Base-by-base conservation (phyloP, 2,113 vertebrate species). In the Opisthocomus hoazin region DNA sequence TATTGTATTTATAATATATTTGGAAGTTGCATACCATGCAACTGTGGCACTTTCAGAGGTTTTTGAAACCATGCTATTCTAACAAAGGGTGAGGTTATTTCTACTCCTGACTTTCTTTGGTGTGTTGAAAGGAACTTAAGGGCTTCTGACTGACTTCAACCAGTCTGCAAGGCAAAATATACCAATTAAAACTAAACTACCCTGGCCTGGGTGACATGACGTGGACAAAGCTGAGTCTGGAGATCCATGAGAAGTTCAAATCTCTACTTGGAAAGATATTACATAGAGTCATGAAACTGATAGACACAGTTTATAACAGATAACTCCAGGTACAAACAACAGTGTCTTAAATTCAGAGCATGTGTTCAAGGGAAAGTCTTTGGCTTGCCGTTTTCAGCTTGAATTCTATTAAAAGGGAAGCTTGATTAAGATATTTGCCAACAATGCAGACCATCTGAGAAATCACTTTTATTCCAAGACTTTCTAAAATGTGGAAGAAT, bases 1-100 rank as follows among this genome's bases (percentile, higher is more conserved):
- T 71, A 74, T 84, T 84, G 51, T 84, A 79, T 79, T 85, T 71
- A 12, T 88, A 64, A 51, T 86, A 48, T 50, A 78, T 77, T 87
- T 87, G 73, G 90, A 84, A 75, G n/a, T 46, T 78, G 26, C 23
- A 56, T 50, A 37, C 48, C 7, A 10, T 81, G 56, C 51, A 78
- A 41, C 14, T 61, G 23, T 84, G 60, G 17, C n/a, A 46, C 34
- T 71, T 74, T 8, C 27, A 26, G 41, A 83, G 61, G 32, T 70
- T 93, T 83, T 66, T 90, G 43, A 63, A 87, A 27, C 39, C 36
- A 36, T 70, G 5, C 8, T 80, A 0, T 65, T 77, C 16, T 63
- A 36, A 63, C 32, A 60, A 65, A 90, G 34, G 60, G 10, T 58
- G 58, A 77, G 26, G 32, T 81, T 77, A 58, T 77, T 95, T 89